Conservation (phyloP, 2,797 vertebrate species). For the Eleutherodactylus coqui region DNA sequence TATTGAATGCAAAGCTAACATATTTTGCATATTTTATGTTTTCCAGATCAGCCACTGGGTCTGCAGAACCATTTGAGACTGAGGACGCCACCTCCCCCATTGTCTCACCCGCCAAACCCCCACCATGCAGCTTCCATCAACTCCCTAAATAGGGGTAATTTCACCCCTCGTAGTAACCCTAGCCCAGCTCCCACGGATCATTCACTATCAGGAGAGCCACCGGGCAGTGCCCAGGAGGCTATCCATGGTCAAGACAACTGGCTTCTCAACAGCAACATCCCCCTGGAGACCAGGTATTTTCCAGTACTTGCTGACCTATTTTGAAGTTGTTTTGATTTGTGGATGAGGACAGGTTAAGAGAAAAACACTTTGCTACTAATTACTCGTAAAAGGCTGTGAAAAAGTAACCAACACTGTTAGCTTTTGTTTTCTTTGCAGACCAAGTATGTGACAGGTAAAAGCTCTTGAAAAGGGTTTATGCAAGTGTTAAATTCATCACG, state of each 20-base stretch:
- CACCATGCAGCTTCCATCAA: constrained; percentile 91
- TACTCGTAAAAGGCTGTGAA: constrained; percentile 27
- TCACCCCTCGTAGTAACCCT: constrained; percentile 94
- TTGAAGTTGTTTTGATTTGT: constrained; percentile 1
- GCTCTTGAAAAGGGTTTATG: neutral
- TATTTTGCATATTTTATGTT: constrained; percentile 32
- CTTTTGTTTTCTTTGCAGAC: constrained; percentile 16
- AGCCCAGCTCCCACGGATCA: constrained; percentile 95
- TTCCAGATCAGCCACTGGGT: constrained; percentile 77
- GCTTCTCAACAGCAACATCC: constrained; percentile 99
- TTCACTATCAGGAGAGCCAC: constrained; percentile 89
- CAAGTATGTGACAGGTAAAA: constrained; percentile 11
- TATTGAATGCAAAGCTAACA: neutral
- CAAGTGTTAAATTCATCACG: neutral
- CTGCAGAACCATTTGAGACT: constrained; percentile 93
- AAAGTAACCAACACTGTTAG: constrained; percentile 16
- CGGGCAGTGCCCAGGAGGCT: constrained; percentile 82
- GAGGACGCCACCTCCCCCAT: constrained; percentile 90
- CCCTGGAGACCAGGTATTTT: constrained; percentile 94
- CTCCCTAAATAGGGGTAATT: constrained; percentile 93
- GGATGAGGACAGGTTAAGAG: constrained; percentile 19
- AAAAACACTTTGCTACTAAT: constrained; percentile 25
- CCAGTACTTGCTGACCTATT: neutral
- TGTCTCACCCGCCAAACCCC: constrained; percentile 91
- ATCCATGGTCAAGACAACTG: constrained; percentile 94